A percentile compares a stretch with the other conserved stretches of the same genome.
phyloP scores from a whole-genome alignment of 2,888 invertebrate genomes.

The Hirtodrosophila cameraria region DNA sequence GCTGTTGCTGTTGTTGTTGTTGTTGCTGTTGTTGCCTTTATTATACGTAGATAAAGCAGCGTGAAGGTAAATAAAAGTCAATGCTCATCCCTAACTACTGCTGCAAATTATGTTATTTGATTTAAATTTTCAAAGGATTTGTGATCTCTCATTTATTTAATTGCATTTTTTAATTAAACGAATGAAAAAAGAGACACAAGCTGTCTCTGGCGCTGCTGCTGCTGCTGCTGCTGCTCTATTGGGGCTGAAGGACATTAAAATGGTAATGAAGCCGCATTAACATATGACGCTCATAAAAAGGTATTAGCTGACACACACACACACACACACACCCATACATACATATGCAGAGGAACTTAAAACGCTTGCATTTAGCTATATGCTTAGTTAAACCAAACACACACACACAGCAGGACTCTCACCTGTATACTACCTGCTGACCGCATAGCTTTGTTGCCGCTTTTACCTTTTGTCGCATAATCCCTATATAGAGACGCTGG shows the following conservation, averaged over 20 bases:
- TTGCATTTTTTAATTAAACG: constrained; percentile 76
- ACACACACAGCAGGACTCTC: constrained; percentile 34
- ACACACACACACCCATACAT: constrained; percentile 21
- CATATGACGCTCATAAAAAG: constrained; percentile 79
- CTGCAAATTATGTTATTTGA: constrained; percentile 50
- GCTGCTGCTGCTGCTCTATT: constrained; percentile 31
- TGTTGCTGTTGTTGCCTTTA: constrained; percentile 5
- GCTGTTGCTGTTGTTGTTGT: constrained; percentile 12
- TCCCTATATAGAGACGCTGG: constrained; percentile 42
- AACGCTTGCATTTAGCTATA: constrained; percentile 50
- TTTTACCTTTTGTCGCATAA: constrained; percentile 68
- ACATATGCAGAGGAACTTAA: no score
- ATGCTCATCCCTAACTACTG: constrained; percentile 3
- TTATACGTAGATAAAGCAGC: constrained; percentile 22
- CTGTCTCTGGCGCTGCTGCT: no score
- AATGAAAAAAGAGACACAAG: constrained; percentile 5
- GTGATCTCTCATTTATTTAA: constrained; percentile 61
- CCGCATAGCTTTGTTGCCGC: constrained; percentile 59
- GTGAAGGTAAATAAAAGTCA: constrained; percentile 10
- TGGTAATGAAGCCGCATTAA: constrained; percentile 80
- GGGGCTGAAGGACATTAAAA: constrained; percentile 67
- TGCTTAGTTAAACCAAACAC: constrained; percentile 51
- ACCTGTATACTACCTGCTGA: constrained; percentile 67
- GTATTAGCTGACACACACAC: constrained; percentile 64
- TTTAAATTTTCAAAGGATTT: constrained; percentile 38